Conservation (phyloP, 2,888 invertebrate genomes). For the Liopterus haemorrhoidalis region DNA sequence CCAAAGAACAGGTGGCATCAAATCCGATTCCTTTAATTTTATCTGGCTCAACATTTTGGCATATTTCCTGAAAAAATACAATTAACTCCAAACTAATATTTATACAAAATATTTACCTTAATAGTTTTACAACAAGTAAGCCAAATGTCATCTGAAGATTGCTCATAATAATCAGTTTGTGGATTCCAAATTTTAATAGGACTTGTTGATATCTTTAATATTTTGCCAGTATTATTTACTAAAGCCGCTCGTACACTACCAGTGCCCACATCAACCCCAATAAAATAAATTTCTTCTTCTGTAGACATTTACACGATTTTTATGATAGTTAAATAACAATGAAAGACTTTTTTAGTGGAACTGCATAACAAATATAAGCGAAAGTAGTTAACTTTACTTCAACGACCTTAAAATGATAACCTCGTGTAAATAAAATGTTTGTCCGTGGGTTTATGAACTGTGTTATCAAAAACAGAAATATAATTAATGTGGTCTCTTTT, state of each 20-base stretch:
- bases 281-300: slow-evolving; percentile 51
- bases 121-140: slow-evolving; percentile 63
- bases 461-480: neutral
- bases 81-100: slow-evolving; percentile 1
- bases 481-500: neutral
- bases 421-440: too few relatives aligned
- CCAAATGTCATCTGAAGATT: slow-evolving; percentile 90
- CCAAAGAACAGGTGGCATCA: slow-evolving; percentile 93
- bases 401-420: too few relatives aligned
- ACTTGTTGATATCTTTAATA: slow-evolving; percentile 57
- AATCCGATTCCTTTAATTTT: slow-evolving; percentile 83
- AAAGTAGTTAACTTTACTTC: too few relatives aligned
- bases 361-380: too few relatives aligned
- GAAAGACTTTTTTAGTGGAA: too few relatives aligned
- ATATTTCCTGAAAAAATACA: slow-evolving; percentile 52
- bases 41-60: slow-evolving; percentile 48
- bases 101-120: slow-evolving; percentile 53
- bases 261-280: slow-evolving; percentile 92
- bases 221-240: slow-evolving; percentile 62
- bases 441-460: too few relatives aligned
- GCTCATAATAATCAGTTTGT: slow-evolving; percentile 73
- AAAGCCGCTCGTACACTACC: slow-evolving; percentile 84
- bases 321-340: too few relatives aligned
- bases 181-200: slow-evolving; percentile 74
- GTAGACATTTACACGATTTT: too few relatives aligned